phyloP scores from a whole-genome alignment of 2,113 vertebrate genomes.

The Litocranius walleri region DNA sequence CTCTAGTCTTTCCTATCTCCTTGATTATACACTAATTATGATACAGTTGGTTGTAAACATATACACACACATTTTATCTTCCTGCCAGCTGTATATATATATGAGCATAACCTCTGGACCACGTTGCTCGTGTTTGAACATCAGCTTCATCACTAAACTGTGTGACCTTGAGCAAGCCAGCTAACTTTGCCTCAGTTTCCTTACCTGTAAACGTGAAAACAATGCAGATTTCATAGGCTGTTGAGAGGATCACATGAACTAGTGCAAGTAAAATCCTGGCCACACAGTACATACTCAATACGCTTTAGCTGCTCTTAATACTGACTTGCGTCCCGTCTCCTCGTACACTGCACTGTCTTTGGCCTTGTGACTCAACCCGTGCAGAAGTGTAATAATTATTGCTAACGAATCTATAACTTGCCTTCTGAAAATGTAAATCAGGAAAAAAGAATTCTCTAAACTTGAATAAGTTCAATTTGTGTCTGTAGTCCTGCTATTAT shows the following conservation, averaged over 20 bases:
- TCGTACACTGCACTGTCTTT: background rate
- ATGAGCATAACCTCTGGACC: background rate
- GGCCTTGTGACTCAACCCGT: background rate
- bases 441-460: background rate
- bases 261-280: background rate
- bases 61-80: no score
- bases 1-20: background rate
- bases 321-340: background rate
- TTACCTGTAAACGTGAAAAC: background rate
- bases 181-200: background rate
- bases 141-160: background rate
- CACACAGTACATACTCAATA: rapidly evolving
- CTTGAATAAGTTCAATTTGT: background rate
- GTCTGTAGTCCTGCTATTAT: background rate
- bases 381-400: background rate
- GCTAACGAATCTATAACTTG: background rate
- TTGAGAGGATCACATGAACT: background rate
- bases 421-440: background rate
- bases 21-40: background rate
- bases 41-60: background rate
- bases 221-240: background rate
- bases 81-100: background rate
- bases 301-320: background rate
- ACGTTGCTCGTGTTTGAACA: background rate
- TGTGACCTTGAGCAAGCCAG: background rate